Evolutionary conservation across 2,888 invertebrate genomes (phyloP).

Genomic region (Prosopocoilus inquinatus): DNA sequence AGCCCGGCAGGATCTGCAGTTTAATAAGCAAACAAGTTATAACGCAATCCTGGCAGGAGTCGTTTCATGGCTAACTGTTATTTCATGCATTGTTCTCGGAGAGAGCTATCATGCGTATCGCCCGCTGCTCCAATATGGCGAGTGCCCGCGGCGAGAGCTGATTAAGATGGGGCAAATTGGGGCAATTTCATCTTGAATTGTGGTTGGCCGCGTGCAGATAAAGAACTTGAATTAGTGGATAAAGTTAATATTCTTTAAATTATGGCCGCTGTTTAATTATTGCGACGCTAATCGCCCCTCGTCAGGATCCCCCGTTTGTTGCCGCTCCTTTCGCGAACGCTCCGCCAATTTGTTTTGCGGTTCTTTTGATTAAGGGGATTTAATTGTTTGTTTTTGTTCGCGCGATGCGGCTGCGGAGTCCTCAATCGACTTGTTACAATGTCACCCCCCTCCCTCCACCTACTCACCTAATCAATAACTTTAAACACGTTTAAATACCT

Average conservation of each 20-base stretch:
- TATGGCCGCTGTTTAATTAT: slow-evolving; percentile 23
- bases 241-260: slow-evolving; percentile 28
- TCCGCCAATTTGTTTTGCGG: slow-evolving; percentile 2
- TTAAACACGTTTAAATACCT: no score
- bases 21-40: slow-evolving; percentile 38
- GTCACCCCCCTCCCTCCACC: not conserved
- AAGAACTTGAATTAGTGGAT: slow-evolving; percentile 25
- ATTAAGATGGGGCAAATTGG: slow-evolving; percentile 34
- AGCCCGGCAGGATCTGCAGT: slow-evolving; percentile 15
- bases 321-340: not conserved
- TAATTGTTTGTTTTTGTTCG: slow-evolving; percentile 4
- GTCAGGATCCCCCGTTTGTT: not conserved
- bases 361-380: not conserved
- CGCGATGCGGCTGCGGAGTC: not conserved
- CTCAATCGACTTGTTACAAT: not conserved
- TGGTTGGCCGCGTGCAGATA: slow-evolving; percentile 28
- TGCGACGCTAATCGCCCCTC: slow-evolving; percentile 7
- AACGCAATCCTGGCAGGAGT: slow-evolving; percentile 35
- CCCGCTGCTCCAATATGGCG: slow-evolving; percentile 25
- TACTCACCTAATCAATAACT: slow-evolving; percentile 5
- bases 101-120: slow-evolving; percentile 32
- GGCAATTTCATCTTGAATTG: slow-evolving; percentile 30
- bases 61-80: slow-evolving; percentile 40
- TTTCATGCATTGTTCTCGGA: slow-evolving; percentile 37
- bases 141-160: slow-evolving; percentile 26